These are phyloP conservation scores for Oncorhynchus tshawytscha DNA, from an alignment of 2,113 vertebrate genomes.

Conservation along the genomic window DNA sequence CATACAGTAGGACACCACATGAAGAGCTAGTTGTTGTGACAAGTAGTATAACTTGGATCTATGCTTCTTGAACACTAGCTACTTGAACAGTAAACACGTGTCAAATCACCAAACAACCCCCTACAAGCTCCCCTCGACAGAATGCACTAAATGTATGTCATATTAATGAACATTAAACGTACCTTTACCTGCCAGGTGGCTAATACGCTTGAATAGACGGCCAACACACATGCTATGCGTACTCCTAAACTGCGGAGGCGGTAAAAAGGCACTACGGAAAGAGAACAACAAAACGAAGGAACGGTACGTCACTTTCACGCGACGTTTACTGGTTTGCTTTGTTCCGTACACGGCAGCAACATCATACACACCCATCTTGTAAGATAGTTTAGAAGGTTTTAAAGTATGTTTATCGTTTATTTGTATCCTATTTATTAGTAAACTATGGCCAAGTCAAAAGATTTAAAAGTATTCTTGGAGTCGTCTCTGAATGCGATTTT, in stretches of 20 bases:
- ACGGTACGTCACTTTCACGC: slow-evolving; percentile 42
- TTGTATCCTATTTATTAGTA: neutral
- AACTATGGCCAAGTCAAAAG: slow-evolving; percentile 56
- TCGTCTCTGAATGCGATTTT: slow-evolving; percentile 74
- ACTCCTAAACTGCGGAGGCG: slow-evolving; percentile 30
- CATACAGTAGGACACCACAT: too few relatives aligned
- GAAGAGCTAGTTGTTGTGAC: too few relatives aligned
- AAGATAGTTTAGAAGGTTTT: slow-evolving; percentile 8
- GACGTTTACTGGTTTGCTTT: slow-evolving; percentile 47
- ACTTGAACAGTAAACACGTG: too few relatives aligned
- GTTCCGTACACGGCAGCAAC: slow-evolving; percentile 55
- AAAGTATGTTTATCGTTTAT: neutral
- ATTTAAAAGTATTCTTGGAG: slow-evolving; percentile 66
- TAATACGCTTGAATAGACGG: neutral
- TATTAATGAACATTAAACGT: neutral
- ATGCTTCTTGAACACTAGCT: too few relatives aligned
- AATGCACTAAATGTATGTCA: neutral
- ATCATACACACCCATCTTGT: slow-evolving; percentile 22
- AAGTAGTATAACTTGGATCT: too few relatives aligned
- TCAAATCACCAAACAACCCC: too few relatives aligned
- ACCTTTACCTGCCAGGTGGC: neutral
- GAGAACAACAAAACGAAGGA: neutral
- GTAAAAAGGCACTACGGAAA: neutral
- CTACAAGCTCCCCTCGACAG: neutral
- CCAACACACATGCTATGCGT: neutral